Conservation (phyloP, 2,888 invertebrate genomes). For the Eilema depressum region DNA sequence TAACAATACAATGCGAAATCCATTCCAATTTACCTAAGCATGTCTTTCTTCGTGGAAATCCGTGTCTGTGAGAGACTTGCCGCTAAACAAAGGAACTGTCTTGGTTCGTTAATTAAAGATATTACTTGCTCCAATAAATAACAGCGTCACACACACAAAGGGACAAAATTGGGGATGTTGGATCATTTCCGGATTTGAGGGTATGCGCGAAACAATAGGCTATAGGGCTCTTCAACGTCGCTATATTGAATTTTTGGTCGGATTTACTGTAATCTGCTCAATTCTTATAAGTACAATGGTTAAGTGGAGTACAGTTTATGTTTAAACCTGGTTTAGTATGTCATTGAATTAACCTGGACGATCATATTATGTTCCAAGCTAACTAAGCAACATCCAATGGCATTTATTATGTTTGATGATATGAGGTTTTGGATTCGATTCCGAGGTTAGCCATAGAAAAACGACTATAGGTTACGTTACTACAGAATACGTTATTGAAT, state of each 20-base stretch:
- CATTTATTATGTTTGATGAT: too few relatives aligned
- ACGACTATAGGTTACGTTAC: too few relatives aligned
- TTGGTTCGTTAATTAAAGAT: conserved; percentile 37
- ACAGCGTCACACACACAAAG: conserved; percentile 30
- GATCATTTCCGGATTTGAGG: conserved; percentile 40
- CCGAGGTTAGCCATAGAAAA: too few relatives aligned
- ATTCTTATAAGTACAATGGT: not conserved
- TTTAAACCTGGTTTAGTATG: not conserved
- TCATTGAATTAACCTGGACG: not conserved
- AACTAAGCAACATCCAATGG: too few relatives aligned
- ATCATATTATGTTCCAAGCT: too few relatives aligned
- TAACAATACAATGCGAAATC: not conserved
- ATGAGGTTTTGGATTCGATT: too few relatives aligned
- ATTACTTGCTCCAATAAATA: conserved; percentile 49
- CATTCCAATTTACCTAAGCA: conserved; percentile 9
- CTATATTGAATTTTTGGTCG: not conserved
- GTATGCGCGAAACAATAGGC: conserved; percentile 27
- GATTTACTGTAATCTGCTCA: conserved; percentile 5
- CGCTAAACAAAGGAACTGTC: conserved; percentile 13
- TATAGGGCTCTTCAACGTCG: not conserved
- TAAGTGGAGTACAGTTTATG: not conserved
- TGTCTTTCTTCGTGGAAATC: not conserved
- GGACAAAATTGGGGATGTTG: conserved; percentile 35
- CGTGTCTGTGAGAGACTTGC: not conserved
- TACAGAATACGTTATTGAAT: too few relatives aligned